phyloP scores from a whole-genome alignment of 2,888 invertebrate species.

The Drosophila mettleri region DNA sequence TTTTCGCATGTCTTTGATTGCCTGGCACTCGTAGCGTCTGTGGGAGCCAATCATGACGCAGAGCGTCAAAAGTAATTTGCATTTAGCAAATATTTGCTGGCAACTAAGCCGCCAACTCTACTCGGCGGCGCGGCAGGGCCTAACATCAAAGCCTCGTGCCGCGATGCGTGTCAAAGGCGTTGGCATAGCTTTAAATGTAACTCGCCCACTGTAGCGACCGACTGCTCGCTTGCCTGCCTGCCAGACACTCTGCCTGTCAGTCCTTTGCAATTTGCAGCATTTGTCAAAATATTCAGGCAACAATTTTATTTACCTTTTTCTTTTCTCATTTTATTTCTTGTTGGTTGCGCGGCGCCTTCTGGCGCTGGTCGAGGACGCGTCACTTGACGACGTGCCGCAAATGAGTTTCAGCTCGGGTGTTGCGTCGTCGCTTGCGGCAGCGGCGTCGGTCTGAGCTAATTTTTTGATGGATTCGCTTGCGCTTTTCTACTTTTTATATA shows the following conservation, averaged over 20 bases:
- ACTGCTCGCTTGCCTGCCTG: not conserved
- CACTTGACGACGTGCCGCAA: slow-evolving; percentile 44
- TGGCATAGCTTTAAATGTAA: slow-evolving; percentile 69
- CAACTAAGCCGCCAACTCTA: slow-evolving; percentile 17
- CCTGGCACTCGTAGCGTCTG: slow-evolving; percentile 21
- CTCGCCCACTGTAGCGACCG: slow-evolving; percentile 45
- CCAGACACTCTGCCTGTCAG: slow-evolving; percentile 19
- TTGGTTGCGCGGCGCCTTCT: slow-evolving; percentile 34
- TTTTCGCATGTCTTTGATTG: slow-evolving; percentile 28
- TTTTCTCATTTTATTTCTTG: slow-evolving; percentile 16
- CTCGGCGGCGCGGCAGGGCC: slow-evolving; percentile 5
- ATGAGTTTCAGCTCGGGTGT: slow-evolving; percentile 58
- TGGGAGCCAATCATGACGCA: slow-evolving; percentile 59
- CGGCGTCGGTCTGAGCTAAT: slow-evolving; percentile 50
- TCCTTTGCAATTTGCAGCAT: slow-evolving; percentile 44
- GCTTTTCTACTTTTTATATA: slow-evolving; percentile 25
- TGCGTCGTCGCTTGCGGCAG: slow-evolving; percentile 45
- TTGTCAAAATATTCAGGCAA: slow-evolving; percentile 35
- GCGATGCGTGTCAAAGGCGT: slow-evolving; percentile 72
- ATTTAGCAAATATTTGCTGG: slow-evolving; percentile 74
- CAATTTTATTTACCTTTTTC: slow-evolving; percentile 19
- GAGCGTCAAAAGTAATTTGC: slow-evolving; percentile 77
- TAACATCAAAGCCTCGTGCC: slow-evolving; percentile 65
- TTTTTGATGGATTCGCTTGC: slow-evolving; percentile 63
- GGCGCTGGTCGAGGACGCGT: slow-evolving; percentile 26